Base-by-base conservation (phyloP, 2,113 vertebrate species). In the Engraulis encrasicolus region DNA sequence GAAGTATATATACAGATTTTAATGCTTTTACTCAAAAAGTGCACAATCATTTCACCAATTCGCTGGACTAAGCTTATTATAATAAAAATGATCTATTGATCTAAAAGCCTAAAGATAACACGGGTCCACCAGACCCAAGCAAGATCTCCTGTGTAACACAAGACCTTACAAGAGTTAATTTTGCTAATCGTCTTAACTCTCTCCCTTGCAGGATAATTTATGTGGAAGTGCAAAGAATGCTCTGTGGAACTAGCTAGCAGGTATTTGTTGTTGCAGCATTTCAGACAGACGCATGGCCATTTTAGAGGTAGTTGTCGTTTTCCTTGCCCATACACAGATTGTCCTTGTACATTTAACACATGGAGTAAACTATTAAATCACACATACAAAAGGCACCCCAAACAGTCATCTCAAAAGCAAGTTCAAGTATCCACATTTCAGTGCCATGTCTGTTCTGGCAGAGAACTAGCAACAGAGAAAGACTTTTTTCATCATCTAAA, bases 241-340 rank as follows among this genome's bases (percentile, higher is more conserved):
- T n/a, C n/a, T n/a, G n/a, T n/a, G n/a, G n/a, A n/a, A n/a, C n/a
- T n/a, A n/a, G n/a, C n/a, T n/a, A n/a, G n/a, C n/a, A n/a, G n/a
- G n/a, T n/a, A n/a, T n/a, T n/a, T n/a, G n/a, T n/a, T n/a, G n/a
- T n/a, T n/a, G n/a, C n/a, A n/a, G n/a, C n/a, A n/a, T n/a, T n/a
- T n/a, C n/a, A n/a, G n/a, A n/a, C n/a, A n/a, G n/a, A n/a, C n/a
- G n/a, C n/a, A n/a, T n/a, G n/a, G n/a, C n/a, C n/a, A n/a, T n/a
- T n/a, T n/a, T n/a, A n/a, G 87, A 18, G 74, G 80, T n/a, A 86
- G 77, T 80, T 82, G 31, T 80, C 23, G 52, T 18, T 86, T 54
- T 84, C 85, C 85, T 61, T 88, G 80, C 82, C 83, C 61, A 81
- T 86, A 83, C 81, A 81, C 81, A 81, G 83, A 85, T 85, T 88